Evolutionary conservation across 2,797 vertebrate genomes (phyloP).

Genomic region (Eulemur coronatus): DNA sequence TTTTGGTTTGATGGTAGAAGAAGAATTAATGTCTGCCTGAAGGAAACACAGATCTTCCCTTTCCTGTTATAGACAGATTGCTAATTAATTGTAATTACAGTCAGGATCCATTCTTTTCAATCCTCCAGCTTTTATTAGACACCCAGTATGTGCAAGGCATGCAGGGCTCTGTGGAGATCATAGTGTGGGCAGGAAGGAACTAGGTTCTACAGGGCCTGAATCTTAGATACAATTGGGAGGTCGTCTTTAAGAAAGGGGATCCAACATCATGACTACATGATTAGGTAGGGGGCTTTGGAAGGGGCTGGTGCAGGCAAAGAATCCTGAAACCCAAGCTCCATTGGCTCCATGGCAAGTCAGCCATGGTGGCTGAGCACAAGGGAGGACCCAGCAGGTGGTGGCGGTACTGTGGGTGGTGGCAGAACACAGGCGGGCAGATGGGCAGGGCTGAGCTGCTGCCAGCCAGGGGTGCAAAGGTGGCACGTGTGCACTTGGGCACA

Average conservation of each 20-base stretch:
- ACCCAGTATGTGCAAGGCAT: neutral
- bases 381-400: neutral
- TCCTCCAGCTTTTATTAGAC: neutral
- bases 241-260: neutral
- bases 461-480: too few relatives aligned
- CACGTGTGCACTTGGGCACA: fast-evolving
- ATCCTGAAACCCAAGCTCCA: neutral
- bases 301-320: neutral
- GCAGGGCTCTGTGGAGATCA: neutral
- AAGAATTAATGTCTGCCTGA: neutral
- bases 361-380: neutral
- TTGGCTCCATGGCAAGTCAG: neutral
- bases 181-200: neutral
- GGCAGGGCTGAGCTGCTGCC: neutral
- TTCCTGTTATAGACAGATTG: neutral
- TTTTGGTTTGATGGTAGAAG: neutral
- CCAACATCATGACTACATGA: too few relatives aligned
- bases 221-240: neutral
- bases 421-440: neutral
- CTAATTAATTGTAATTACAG: neutral
- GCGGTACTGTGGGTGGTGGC: neutral
- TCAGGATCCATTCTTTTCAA: neutral
- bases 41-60: neutral
- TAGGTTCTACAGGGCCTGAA: neutral
- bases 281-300: neutral